A percentile compares a stretch with the other conserved stretches of the same genome.
Conservation (phyloP, 2,888 invertebrate species). For the Polymixis flavicincta region DNA sequence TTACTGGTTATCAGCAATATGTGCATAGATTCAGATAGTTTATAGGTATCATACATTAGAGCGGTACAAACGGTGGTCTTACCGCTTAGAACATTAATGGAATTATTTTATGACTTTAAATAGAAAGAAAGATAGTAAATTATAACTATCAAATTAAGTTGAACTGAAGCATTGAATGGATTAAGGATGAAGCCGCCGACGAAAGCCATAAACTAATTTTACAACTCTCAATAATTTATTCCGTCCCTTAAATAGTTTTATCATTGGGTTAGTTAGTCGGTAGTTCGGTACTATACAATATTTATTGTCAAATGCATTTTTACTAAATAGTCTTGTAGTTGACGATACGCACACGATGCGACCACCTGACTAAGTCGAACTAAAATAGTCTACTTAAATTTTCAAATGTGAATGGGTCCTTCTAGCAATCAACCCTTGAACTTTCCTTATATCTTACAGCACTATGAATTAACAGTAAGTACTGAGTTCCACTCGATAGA, state of each 20-base stretch:
- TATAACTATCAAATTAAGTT: not conserved
- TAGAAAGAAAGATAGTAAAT: not conserved
- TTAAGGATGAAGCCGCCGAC: not conserved
- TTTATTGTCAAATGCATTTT: not conserved
- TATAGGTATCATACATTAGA: not conserved
- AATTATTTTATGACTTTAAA: not conserved
- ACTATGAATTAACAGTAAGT: conserved; percentile 37
- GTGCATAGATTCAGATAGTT: not conserved
- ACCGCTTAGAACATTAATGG: not conserved
- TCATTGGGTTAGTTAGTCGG: not conserved
- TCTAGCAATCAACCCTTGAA: conserved; percentile 11
- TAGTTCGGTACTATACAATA: no score
- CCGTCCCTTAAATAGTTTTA: not conserved
- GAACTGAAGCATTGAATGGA: conserved; percentile 13
- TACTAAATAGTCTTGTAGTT: not conserved
- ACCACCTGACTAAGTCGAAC: not conserved
- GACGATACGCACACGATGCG: not conserved
- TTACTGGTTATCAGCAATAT: not conserved
- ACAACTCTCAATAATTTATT: conserved; percentile 4
- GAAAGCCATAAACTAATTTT: not conserved
- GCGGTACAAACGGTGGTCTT: not conserved
- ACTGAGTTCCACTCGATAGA: conserved; percentile 26
- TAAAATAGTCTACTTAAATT: not conserved
- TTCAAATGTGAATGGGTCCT: not conserved
- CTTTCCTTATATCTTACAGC: conserved; percentile 4